Conservation (phyloP, 2,888 invertebrate genomes). For the Hyalella azteca region DNA sequence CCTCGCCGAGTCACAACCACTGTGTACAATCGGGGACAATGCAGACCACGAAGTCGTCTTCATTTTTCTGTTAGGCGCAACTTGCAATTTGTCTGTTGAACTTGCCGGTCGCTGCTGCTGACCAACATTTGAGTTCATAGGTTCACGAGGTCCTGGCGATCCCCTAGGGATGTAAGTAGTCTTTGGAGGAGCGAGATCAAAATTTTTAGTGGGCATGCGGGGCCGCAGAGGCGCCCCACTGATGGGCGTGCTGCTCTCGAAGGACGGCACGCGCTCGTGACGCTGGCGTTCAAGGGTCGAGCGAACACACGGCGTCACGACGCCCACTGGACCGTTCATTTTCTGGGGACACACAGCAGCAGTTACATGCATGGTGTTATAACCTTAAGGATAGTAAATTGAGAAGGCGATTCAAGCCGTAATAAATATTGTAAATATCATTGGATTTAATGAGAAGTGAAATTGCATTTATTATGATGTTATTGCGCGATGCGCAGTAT, state of each 20-base stretch:
- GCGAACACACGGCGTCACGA: neutral
- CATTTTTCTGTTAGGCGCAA: neutral
- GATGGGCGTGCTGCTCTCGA: slow-evolving; percentile 20
- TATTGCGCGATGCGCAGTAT: too few relatives aligned
- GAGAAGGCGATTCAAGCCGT: too few relatives aligned
- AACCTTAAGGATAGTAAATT: too few relatives aligned
- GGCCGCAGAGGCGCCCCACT: neutral
- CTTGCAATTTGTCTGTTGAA: neutral
- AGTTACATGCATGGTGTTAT: too few relatives aligned
- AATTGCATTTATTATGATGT: too few relatives aligned
- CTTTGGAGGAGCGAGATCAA: neutral
- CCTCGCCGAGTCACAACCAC: neutral
- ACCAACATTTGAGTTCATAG: too few relatives aligned
- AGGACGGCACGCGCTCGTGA: neutral
- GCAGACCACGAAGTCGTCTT: neutral
- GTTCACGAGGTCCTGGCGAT: too few relatives aligned
- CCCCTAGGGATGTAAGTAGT: too few relatives aligned
- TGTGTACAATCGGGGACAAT: neutral
- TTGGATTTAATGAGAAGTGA: too few relatives aligned
- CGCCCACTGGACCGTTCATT: slow-evolving; percentile 27
- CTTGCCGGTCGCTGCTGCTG: too few relatives aligned
- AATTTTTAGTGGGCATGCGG: neutral
- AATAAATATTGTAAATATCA: too few relatives aligned
- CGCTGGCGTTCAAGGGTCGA: neutral
- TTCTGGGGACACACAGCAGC: too few relatives aligned